Conservation (phyloP, 2,888 invertebrate species). For the Morpho deidamia region DNA sequence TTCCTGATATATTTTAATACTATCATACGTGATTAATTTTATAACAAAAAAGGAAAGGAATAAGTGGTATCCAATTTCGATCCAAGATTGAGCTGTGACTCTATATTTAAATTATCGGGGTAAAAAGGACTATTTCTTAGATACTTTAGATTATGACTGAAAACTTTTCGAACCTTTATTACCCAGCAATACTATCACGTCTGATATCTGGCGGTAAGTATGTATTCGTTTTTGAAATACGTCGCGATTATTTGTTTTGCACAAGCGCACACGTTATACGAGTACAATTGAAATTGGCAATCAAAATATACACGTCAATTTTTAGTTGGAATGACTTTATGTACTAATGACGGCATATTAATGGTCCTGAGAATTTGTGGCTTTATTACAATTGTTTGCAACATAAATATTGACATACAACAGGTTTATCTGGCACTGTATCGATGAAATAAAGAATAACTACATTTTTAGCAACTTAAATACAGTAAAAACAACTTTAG, state of each 20-base stretch:
- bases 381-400: too few relatives aligned
- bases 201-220: conserved; percentile 60
- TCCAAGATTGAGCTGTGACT: conserved; percentile 44
- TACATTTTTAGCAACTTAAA: too few relatives aligned
- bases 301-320: background rate
- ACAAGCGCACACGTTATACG: conserved; percentile 35
- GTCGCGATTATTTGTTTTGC: conserved; percentile 28
- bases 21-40: too few relatives aligned
- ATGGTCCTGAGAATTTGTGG: too few relatives aligned
- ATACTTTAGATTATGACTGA: conserved; percentile 57
- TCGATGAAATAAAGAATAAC: too few relatives aligned
- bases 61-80: conserved; percentile 26
- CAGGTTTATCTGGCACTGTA: too few relatives aligned
- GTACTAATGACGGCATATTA: too few relatives aligned
- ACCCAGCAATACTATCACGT: conserved; percentile 51
- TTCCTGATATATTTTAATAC: too few relatives aligned
- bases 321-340: too few relatives aligned
- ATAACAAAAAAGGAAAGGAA: conserved; percentile 10
- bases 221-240: conserved; percentile 49
- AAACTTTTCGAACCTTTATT: conserved; percentile 66
- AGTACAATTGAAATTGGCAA: too few relatives aligned
- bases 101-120: conserved; percentile 34
- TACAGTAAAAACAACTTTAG: too few relatives aligned
- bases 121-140: conserved; percentile 55
- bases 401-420: too few relatives aligned